Conservation (phyloP, 2,113 vertebrate genomes). For the Sphaerodactylus townsendi region DNA sequence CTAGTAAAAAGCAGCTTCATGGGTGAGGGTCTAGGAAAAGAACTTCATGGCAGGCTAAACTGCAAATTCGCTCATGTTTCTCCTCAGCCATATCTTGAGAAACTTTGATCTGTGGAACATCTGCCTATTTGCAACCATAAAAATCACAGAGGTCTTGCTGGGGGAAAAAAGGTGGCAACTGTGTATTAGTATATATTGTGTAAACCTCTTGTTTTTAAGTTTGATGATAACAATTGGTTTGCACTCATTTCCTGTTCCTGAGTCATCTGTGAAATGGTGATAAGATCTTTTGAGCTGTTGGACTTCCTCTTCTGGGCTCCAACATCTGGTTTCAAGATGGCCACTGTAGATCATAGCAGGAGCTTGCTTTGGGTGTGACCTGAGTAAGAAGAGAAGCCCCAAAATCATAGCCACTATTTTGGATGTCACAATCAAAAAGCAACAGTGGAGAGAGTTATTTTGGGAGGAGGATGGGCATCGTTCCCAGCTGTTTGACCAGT, state of each 20-base stretch:
- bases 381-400: neutral
- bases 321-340: conserved; percentile 71
- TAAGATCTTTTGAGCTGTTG: conserved; percentile 77
- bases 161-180: neutral
- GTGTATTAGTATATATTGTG: neutral
- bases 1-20: no score
- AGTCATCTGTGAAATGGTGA: conserved; percentile 76
- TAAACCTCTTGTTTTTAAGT: conserved; percentile 24
- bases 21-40: no score
- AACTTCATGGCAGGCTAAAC: neutral
- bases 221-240: conserved; percentile 33
- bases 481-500: no score
- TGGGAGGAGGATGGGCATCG: neutral
- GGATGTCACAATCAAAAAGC: neutral
- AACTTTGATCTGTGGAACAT: neutral
- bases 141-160: neutral
- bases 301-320: conserved; percentile 79
- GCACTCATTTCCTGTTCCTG: conserved; percentile 71
- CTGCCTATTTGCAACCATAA: neutral
- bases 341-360: conserved; percentile 55
- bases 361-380: neutral
- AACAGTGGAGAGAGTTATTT: neutral
- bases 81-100: neutral
- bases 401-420: neutral
- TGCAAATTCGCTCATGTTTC: no score